These are phyloP conservation scores for Pimephales promelas DNA, from an alignment of 2,113 vertebrate species.

Conservation along the genomic window DNA sequence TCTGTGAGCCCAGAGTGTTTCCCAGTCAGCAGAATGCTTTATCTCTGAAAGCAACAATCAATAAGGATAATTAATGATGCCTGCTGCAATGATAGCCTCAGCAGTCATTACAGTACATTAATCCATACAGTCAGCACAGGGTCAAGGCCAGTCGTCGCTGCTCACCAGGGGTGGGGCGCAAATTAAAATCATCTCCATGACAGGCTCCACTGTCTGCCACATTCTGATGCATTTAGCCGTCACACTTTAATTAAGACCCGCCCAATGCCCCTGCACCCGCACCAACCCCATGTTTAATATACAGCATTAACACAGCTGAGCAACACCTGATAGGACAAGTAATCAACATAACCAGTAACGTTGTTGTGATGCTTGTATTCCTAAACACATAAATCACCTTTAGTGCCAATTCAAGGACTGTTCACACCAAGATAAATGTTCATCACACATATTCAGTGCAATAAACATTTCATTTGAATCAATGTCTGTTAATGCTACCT, in stretches of 20 bases:
- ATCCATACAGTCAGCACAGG: constrained; percentile 95
- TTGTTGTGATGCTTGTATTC: constrained; percentile 57
- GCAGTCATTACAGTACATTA: constrained; percentile 99
- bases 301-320: constrained; percentile 71
- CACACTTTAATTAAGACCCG: constrained; percentile 76
- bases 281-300: constrained; percentile 73
- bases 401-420: constrained; percentile 44
- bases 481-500: neutral
- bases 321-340: constrained; percentile 67
- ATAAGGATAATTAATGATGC: constrained; percentile 99
- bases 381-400: constrained; percentile 73
- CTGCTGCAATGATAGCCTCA: constrained; percentile 98
- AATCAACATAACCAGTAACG: constrained; percentile 72
- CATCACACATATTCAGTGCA: neutral
- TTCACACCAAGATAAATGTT: constrained; percentile 1
- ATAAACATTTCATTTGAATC: constrained; percentile 14
- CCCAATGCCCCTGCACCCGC: constrained; percentile 56
- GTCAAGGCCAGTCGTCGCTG: constrained; percentile 97
- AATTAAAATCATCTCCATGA: constrained; percentile 99
- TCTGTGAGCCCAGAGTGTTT: constrained; percentile 92
- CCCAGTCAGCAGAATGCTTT: constrained; percentile 99
- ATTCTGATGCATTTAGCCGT: constrained; percentile 73
- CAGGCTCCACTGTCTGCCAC: constrained; percentile 77
- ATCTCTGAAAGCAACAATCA: constrained; percentile 99
- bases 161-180: constrained; percentile 91